A percentile compares a stretch with the other conserved stretches of the same genome.
Evolutionary conservation across 2,113 vertebrate species (phyloP).

Genomic region (Galbula dea): DNA sequence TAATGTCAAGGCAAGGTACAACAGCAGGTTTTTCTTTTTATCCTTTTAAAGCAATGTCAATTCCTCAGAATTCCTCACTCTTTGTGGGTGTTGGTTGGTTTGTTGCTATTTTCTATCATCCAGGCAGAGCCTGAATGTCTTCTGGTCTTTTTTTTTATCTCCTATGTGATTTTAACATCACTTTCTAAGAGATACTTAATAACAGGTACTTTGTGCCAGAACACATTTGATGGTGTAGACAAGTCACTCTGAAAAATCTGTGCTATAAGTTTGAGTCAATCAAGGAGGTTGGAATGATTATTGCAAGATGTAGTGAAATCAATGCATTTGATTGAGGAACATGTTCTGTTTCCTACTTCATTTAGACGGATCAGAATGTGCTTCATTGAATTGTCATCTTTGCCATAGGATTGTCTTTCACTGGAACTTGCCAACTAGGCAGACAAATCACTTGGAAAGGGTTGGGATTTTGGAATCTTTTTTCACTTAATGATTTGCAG

Average conservation of each 20-base stretch:
- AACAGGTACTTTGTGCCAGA: neutral
- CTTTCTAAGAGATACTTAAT: neutral
- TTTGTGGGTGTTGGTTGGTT: neutral
- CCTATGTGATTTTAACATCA: neutral
- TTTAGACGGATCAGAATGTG: constrained; percentile 13
- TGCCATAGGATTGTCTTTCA: neutral
- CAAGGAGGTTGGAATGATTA: constrained; percentile 36
- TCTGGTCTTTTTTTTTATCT: neutral
- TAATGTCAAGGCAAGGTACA: neutral
- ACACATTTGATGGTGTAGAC: neutral
- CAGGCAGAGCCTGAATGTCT: neutral
- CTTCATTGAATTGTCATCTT: neutral
- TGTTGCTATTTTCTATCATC: neutral
- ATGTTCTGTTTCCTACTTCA: constrained; percentile 25
- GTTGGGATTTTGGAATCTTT: neutral
- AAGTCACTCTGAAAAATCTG: constrained; percentile 12
- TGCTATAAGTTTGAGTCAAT: constrained; percentile 29
- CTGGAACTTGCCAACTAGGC: neutral
- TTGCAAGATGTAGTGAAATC: constrained; percentile 42
- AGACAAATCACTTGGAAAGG: neutral
- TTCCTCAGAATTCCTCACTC: neutral
- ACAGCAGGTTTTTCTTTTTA: neutral
- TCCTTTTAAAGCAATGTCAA: neutral
- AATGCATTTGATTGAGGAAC: constrained; percentile 14
- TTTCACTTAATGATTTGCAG: neutral